Conservation (phyloP, 1,140 invertebrate genomes). For the Zaprionus tsacasi region DNA sequence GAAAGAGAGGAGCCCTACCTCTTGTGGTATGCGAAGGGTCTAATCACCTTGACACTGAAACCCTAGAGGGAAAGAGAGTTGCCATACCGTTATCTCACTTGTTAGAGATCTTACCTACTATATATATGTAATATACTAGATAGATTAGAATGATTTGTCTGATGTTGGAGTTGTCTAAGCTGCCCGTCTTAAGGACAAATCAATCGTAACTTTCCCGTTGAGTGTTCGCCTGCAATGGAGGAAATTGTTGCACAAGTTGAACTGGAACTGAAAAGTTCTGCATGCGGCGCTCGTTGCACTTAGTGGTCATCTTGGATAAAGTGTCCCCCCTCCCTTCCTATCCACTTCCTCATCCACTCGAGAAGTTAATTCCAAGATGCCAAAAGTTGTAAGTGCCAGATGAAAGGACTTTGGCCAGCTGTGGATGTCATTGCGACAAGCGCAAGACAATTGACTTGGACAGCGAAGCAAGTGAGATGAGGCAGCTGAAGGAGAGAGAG, state of each 20-base stretch:
- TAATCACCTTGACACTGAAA: neutral
- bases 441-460: neutral
- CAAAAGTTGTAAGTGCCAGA: constrained; percentile 28
- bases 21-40: too few species aligned
- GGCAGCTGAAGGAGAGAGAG: neutral
- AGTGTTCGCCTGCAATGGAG: neutral
- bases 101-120: too few species aligned
- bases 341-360: neutral
- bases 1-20: too few species aligned
- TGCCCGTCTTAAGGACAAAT: neutral
- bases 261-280: neutral
- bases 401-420: constrained; percentile 18
- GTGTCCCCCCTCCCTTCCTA: neutral
- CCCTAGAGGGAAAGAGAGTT: neutral
- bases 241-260: neutral
- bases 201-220: neutral
- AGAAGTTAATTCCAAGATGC: constrained; percentile 16
- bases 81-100: too few species aligned
- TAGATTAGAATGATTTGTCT: neutral
- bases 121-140: neutral
- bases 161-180: neutral
- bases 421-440: constrained; percentile 4
- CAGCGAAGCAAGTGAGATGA: neutral
- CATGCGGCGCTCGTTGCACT: constrained; percentile 13
- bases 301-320: constrained; percentile 1